A percentile compares a stretch with the other conserved stretches of the same genome.
These are phyloP conservation scores for Euthynnus affinis DNA, from an alignment of 2,797 vertebrate genomes.

Conservation along the genomic window DNA sequence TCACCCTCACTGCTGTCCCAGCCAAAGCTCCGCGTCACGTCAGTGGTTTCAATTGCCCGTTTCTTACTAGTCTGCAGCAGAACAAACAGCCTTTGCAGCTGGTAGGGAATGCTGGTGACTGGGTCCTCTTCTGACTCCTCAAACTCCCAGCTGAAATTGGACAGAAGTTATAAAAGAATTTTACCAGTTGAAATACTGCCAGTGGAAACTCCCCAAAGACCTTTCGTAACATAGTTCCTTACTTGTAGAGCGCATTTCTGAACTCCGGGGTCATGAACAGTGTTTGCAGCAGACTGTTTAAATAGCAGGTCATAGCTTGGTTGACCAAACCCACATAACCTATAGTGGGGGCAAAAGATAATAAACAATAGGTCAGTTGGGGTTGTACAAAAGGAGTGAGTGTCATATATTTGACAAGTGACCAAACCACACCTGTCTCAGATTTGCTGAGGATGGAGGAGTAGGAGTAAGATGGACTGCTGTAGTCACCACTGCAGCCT, in stretches of 20 bases:
- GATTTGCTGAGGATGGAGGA: constrained; percentile 98
- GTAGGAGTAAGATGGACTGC: constrained; percentile 96
- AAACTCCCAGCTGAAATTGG: constrained; percentile 94
- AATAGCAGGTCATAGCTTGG: constrained; percentile 99
- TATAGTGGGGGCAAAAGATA: constrained; percentile 62
- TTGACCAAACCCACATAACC: constrained; percentile 99
- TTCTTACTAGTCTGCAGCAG: constrained; percentile 98
- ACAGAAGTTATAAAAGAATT: neutral
- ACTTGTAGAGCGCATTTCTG: constrained; percentile 99
- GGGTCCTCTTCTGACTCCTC: constrained; percentile 97
- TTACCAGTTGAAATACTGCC: neutral
- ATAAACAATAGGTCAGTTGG: neutral
- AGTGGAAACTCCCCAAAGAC: neutral
- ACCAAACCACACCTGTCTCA: constrained; percentile 91
- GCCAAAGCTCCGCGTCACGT: constrained; percentile 98
- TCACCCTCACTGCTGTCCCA: constrained; percentile 99
- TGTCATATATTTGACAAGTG: neutral
- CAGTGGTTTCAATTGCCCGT: constrained; percentile 98
- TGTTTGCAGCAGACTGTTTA: constrained; percentile 98
- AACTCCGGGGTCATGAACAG: constrained; percentile 99
- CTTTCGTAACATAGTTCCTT: constrained; percentile 71
- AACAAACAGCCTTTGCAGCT: constrained; percentile 98
- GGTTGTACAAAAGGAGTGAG: neutral
- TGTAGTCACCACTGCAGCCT: constrained; percentile 93
- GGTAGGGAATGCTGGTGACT: constrained; percentile 97